Base-by-base conservation (phyloP, 2,888 invertebrate species). In the Leptinotarsa tumamoca region DNA sequence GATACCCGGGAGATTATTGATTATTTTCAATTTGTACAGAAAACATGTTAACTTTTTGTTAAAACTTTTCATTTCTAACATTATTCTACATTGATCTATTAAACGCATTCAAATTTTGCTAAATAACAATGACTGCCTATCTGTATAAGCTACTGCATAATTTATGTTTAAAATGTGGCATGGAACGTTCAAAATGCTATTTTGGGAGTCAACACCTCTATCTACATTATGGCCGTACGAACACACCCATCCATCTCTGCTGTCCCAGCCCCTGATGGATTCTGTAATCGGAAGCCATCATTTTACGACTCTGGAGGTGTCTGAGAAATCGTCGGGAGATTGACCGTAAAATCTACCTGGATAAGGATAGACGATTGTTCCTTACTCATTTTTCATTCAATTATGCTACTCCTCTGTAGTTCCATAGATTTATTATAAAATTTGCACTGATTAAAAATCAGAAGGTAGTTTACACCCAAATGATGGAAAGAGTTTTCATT, bases 241-340 rank as follows among this genome's bases (percentile, higher is more conserved):
- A 58, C 58, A 58, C 58, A 23, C 58, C 58, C 58, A 58, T 58
- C 15, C n/a, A 63, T 63, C 63, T 63, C 33, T 63, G 33, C 33
- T 43, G 63, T 33, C 27, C 15, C 63, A 43, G 63, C 18, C 63
- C 27, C 17, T 63, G 63, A 63, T 18, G 43, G 63, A 63, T 43
- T 17, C 58, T 58, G 58, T 58, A 21, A 58, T 58, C 63, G 43
- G 63, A 43, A 63, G 63, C 63, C 63, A 63, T 63, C 63, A 63
- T 63, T 63, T 58, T 23, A 58, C 58, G 23, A 23, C 14, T 7
- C 15, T 2, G 23, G 3, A 58, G 58, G 58, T 58, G 58, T 14
- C 15, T 27, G 23, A 21, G 58, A 58, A 21, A 18, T 10, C 21
- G 56, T 18, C 13, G 18, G 4, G 56, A 56, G 21, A 56, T 17